A percentile compares a stretch with the other conserved stretches of the same genome.
phyloP scores from a whole-genome alignment of 2,888 invertebrate species.

The Leptinotarsa tumamoca region DNA sequence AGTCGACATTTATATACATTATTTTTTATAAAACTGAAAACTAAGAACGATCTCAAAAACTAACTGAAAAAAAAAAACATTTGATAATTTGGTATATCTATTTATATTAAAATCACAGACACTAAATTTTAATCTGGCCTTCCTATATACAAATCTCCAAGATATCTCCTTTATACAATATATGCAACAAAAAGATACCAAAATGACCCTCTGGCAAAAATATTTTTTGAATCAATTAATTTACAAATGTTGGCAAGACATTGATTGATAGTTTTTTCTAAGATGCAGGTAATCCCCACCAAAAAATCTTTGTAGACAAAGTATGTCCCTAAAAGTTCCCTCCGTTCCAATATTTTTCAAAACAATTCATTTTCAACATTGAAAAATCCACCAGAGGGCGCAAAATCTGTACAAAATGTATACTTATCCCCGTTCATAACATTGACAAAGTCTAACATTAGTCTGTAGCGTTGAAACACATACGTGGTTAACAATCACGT shows the following conservation, averaged over 20 bases:
- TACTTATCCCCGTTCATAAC: neutral
- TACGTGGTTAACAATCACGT: neutral
- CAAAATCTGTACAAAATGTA: neutral
- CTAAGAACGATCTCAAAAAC: conserved; percentile 22
- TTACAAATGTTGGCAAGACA: too few species aligned
- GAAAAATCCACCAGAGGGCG: too few species aligned
- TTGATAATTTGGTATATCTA: conserved; percentile 57
- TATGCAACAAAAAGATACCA: neutral
- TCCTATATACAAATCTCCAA: conserved; percentile 52
- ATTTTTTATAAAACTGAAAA: conserved; percentile 26
- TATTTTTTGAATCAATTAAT: too few species aligned
- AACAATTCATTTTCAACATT: too few species aligned
- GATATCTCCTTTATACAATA: neutral
- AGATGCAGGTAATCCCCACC: too few species aligned
- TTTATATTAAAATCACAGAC: conserved; percentile 66
- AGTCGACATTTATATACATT: conserved; percentile 61
- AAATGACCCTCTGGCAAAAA: too few species aligned
- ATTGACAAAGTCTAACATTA: neutral
- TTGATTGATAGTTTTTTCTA: too few species aligned
- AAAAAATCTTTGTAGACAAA: too few species aligned
- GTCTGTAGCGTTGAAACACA: neutral
- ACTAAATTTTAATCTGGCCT: conserved; percentile 64
- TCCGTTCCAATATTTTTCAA: too few species aligned
- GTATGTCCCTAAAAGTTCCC: too few species aligned
- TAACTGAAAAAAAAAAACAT: neutral